These are phyloP conservation scores for Lasioglossum calceatum DNA, from an alignment of 2,888 invertebrate genomes.

Conservation along the genomic window DNA sequence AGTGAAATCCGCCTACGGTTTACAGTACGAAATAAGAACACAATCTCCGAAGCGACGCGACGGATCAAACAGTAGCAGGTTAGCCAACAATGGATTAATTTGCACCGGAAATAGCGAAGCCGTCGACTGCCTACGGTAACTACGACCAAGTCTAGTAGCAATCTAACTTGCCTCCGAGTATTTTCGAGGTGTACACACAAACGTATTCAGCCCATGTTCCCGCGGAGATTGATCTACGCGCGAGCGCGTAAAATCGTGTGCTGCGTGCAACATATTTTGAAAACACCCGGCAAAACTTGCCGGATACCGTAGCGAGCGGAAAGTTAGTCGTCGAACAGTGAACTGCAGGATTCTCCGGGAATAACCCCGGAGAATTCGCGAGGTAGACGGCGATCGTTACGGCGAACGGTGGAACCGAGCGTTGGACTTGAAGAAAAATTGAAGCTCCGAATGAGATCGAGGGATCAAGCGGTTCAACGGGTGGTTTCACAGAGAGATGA, in stretches of 20 bases:
- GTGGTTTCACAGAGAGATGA: constrained; percentile 5
- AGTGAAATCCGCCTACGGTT: too few relatives aligned
- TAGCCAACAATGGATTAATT: constrained; percentile 7
- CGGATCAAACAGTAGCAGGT: neutral
- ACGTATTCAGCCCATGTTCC: neutral
- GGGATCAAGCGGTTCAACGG: constrained; percentile 24
- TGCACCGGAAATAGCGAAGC: neutral
- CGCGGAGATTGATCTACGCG: neutral
- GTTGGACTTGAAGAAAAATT: constrained; percentile 8
- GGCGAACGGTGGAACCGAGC: neutral
- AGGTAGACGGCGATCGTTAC: neutral
- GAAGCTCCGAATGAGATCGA: constrained; percentile 22
- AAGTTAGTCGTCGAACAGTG: neutral
- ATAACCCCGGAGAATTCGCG: neutral
- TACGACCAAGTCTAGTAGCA: neutral
- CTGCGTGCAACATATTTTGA: neutral
- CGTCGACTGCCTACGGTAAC: neutral
- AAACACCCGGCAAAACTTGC: neutral
- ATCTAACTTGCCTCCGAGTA: constrained; percentile 8
- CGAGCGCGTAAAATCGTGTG: neutral
- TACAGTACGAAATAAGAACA: neutral
- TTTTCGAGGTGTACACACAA: neutral
- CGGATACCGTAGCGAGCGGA: neutral
- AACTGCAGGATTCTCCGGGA: neutral
- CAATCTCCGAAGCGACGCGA: neutral